Evolutionary conservation across 1,140 invertebrate species (phyloP), one percentile per base, ranked within the genome.

Genomic region (Eurosta solidaginis): DNA sequence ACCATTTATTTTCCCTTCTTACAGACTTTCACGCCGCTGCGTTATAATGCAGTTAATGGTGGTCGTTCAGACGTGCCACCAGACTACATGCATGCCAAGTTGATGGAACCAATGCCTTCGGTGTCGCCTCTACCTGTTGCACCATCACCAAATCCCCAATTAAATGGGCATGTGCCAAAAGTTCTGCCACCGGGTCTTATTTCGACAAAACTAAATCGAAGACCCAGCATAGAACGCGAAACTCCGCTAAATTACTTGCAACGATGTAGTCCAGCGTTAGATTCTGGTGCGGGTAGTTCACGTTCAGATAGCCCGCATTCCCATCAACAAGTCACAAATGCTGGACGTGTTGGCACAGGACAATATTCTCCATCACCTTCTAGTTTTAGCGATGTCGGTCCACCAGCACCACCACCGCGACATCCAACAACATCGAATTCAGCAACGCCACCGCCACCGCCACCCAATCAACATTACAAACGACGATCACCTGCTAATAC

Each of bases 241-340:
- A 86, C 93, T 22, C 80, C 85, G 6, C 88, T 94, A 27, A 93
- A 94, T 74, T 87, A 84, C 78, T 54, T 85, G 54, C 59, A 68
- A 4, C 90, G 95, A 75, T 93, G 93, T 9, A 96, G 95, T 88
- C 95, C 96, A 1, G 95, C 94, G 1, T 89, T 96, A 50, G 96
- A 96, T 81, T 96, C 94, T 52, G 94, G 94, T 7, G 94, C 94
- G 17, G 95, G 94, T 20, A 96, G 95, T 84, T 96, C 95, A 10
- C 90, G 96, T 29, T 97, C 96, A 0, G 96, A 97, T 83, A 96
- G 94, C 88, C 95, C 96, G 1, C 90, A 93, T 79, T 91, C 93
- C 78, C 90, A 91, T 83, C 90, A 91, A 40, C 82, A 91, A 74
- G 76, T 81, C n/a, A 59, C 75, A 63, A 78, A 76, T 78, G 82